Base-by-base conservation (phyloP, 2,888 invertebrate genomes). In the Anthophora plumipes region DNA sequence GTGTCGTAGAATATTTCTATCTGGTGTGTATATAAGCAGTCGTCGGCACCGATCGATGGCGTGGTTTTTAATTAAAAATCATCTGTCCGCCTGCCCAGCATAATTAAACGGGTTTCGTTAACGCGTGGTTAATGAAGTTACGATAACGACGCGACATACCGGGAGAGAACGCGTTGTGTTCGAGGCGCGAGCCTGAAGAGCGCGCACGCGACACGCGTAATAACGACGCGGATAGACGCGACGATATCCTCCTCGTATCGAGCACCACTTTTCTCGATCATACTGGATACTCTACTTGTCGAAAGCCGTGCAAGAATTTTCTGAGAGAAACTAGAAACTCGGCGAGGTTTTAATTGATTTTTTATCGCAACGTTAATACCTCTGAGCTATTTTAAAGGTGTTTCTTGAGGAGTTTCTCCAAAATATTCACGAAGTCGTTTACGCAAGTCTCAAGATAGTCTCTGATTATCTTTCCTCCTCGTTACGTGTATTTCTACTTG, bases 101-200 rank as follows among this genome's bases (percentile, higher is more conserved):
- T 67, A 61, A 77, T 74, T 73, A 67, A 54, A 66, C 59, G 54
- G 43, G 25, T 68, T 68, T 55, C 75, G 77, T 75, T 77, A 75
- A 68, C 75, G 61, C 61, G 7, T 14, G 39, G 61, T 67, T 77
- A 77, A 77, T n/a, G 75, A 77, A 77, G 77, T 77, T 77, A 77
- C 75, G 77, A 68, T 77, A 77, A 77, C 60, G 61, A 76, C 55
- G 48, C 12, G 63, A 31, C 31, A 31, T n/a, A n/a, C n/a, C n/a
- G n/a, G n/a, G 31, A 31, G 1, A 31, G 12, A 46, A 22, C 48
- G 50, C 74, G 68, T 60, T n/a, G 57, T 9, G 31, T 22, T 12
- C 25, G 54, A 77, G 60, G 57, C 75, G 61, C 75, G 75, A 57
- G 22, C n/a, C 17, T 17, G 43, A 46, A 77, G 59, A 52, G 68